A percentile compares a stretch with the other conserved stretches of the same genome.
phyloP scores from a whole-genome alignment of 2,888 invertebrate genomes.

The Drosophila niveifrons region DNA sequence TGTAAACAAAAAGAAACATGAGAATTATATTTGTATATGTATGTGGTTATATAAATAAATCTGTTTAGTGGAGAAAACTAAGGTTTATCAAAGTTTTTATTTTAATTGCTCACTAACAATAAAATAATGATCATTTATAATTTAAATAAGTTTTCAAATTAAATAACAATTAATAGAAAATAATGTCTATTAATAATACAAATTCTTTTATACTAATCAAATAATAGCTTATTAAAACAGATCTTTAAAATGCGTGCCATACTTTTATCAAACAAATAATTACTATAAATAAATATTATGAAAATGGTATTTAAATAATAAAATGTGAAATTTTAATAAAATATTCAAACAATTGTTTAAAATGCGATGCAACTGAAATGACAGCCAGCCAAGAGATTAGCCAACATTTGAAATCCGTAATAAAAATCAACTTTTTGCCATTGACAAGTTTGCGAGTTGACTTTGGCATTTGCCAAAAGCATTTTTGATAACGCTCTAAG shows the following conservation, averaged over 20 bases:
- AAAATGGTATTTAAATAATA: not conserved
- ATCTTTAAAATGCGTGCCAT: no score
- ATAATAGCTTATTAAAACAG: no score
- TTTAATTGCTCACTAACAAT: no score
- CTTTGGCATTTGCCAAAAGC: constrained; percentile 41
- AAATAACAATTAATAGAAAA: no score
- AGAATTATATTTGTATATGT: no score
- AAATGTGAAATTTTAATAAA: not conserved
- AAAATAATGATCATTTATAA: no score
- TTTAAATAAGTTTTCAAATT: not conserved
- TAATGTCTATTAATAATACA: no score
- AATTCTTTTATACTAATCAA: no score
- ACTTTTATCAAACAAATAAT: not conserved
- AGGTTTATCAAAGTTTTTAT: no score
- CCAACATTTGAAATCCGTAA: not conserved
- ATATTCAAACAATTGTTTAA: not conserved
- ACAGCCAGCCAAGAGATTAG: not conserved
- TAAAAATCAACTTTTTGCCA: constrained; percentile 25
- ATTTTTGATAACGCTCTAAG: constrained; percentile 34
- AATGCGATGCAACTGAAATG: not conserved
- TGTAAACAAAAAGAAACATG: no score
- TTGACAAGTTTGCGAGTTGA: constrained; percentile 31
- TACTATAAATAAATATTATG: not conserved
- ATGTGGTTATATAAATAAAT: no score
- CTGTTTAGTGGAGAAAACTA: no score